phyloP scores from a whole-genome alignment of 2,888 invertebrate genomes.

The Polydrusus pterygomalis region DNA sequence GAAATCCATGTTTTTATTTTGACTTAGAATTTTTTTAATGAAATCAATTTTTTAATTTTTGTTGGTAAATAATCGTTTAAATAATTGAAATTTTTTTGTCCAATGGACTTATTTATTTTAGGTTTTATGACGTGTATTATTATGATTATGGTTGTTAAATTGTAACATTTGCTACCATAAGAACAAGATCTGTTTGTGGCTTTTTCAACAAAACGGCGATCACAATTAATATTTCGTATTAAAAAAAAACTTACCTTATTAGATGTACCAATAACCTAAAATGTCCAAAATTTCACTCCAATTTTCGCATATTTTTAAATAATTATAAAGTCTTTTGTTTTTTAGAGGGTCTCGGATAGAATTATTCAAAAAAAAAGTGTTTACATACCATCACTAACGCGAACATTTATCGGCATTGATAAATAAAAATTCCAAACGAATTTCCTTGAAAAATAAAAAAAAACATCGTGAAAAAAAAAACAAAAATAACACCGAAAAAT shows the following conservation, averaged over 20 bases:
- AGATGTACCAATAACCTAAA: background rate
- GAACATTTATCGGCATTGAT: background rate
- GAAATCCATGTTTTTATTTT: no score
- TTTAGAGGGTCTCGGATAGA: background rate
- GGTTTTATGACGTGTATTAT: no score
- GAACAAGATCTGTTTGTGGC: no score
- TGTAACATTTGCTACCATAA: no score
- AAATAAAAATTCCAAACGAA: background rate
- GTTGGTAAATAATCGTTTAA: no score
- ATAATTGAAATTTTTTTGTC: no score
- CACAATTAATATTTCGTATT: no score
- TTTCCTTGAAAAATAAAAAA: background rate
- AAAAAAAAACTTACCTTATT: background rate
- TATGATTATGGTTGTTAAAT: no score
- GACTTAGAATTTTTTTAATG: no score
- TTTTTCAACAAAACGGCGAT: no score
- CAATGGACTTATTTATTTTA: no score
- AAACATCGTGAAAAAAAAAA: conserved; percentile 4
- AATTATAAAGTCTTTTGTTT: background rate
- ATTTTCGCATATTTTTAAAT: background rate
- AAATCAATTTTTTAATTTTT: no score
- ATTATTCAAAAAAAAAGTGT: background rate
- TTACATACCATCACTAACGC: background rate
- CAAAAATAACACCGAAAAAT: conserved; percentile 1
- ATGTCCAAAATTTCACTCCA: background rate